These are phyloP conservation scores for Megaleporinus macrocephalus DNA, from an alignment of 2,113 vertebrate genomes.

Conservation along the genomic window DNA sequence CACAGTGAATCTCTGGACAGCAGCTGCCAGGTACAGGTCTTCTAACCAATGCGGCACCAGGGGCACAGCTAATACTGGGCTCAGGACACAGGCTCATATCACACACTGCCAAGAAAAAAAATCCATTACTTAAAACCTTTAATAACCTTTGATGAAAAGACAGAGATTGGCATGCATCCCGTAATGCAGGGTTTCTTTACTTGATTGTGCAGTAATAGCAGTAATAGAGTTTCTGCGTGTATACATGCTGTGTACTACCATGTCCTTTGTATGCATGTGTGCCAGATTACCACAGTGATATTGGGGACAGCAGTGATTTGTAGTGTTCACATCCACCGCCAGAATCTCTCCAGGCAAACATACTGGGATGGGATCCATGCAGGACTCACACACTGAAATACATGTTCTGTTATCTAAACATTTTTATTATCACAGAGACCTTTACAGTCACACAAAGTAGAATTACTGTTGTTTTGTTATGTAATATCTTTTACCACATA, in stretches of 20 bases:
- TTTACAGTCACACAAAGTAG: no score
- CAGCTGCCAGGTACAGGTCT: constrained; percentile 81
- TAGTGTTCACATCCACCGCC: constrained; percentile 87
- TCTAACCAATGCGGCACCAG: constrained; percentile 83
- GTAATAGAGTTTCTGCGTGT: no score
- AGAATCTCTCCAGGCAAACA: constrained; percentile 90
- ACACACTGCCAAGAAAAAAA: constrained; percentile 80
- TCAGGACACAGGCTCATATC: constrained; percentile 86
- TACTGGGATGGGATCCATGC: constrained; percentile 85
- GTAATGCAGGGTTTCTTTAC: no score
- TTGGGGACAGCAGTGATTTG: constrained; percentile 88
- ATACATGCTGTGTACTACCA: not conserved
- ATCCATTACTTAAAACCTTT: not conserved
- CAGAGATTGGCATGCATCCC: no score
- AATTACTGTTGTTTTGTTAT: no score
- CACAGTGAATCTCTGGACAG: constrained; percentile 89
- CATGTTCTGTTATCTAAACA: constrained; percentile 1
- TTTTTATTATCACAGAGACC: no score
- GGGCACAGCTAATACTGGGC: constrained; percentile 80
- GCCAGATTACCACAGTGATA: constrained; percentile 88
- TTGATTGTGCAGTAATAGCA: no score
- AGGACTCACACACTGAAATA: constrained; percentile 83
- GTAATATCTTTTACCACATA: no score
- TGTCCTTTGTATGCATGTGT: not conserved
- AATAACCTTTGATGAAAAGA: not conserved